Evolutionary conservation across 2,888 invertebrate genomes (phyloP).

Genomic region (Habroteleia sp.): DNA sequence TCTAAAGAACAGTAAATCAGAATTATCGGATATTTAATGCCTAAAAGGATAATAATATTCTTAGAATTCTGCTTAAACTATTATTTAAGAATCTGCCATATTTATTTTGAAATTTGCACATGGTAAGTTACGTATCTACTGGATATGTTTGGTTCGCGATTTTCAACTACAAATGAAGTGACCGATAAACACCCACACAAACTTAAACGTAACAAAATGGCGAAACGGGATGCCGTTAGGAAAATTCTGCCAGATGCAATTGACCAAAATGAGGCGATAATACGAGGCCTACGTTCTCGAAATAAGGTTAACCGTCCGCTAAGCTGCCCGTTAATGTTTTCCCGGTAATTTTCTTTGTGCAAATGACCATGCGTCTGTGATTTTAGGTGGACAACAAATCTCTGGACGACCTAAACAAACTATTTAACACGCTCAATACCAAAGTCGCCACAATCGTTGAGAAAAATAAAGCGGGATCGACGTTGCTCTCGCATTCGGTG

Average conservation of each 20-base stretch:
- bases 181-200: slow-evolving; percentile 57
- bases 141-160: background rate
- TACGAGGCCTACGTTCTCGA: slow-evolving; percentile 50
- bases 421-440: slow-evolving; percentile 56
- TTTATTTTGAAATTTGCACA: too few species aligned
- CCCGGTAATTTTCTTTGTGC: background rate
- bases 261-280: slow-evolving; percentile 59
- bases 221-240: slow-evolving; percentile 51
- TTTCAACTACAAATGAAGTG: slow-evolving; percentile 39
- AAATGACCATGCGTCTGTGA: slow-evolving; percentile 16
- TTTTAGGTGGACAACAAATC: slow-evolving; percentile 55
- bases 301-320: slow-evolving; percentile 44
- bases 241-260: slow-evolving; percentile 57
- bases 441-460: slow-evolving; percentile 47
- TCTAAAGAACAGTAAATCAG: too few species aligned
- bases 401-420: slow-evolving; percentile 57
- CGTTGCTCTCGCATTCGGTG: slow-evolving; percentile 44
- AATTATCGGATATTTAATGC: too few species aligned
- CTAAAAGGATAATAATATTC: too few species aligned
- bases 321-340: background rate
- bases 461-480: slow-evolving; percentile 38
- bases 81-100: too few species aligned
- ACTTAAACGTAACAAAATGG: slow-evolving; percentile 57
- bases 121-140: background rate
- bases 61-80: too few species aligned